These are phyloP conservation scores for Entosphenus tridentatus DNA, from an alignment of 2,113 vertebrate species.

Conservation along the genomic window DNA sequence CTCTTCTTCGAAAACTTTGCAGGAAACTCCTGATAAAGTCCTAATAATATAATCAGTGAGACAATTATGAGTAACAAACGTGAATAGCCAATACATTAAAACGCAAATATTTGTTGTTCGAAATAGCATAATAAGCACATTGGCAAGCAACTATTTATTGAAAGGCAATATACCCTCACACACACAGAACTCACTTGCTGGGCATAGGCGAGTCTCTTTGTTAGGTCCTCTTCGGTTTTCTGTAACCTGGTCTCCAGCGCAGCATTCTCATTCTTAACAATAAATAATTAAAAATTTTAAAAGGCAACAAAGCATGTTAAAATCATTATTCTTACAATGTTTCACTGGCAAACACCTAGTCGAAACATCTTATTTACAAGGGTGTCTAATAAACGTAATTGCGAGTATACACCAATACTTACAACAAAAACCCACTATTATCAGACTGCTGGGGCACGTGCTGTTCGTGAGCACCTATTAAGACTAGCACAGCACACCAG, in stretches of 20 bases:
- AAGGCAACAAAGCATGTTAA: background rate
- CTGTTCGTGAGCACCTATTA: too few relatives aligned
- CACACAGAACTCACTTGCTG: slow-evolving; percentile 38
- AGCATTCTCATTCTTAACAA: slow-evolving; percentile 42
- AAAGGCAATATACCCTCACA: background rate
- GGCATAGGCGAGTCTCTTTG: slow-evolving; percentile 37
- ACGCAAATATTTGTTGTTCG: background rate
- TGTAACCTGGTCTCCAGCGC: slow-evolving; percentile 36
- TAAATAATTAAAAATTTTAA: slow-evolving; percentile 12
- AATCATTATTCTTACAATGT: background rate
- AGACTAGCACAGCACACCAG: too few relatives aligned
- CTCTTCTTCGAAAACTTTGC: too few relatives aligned
- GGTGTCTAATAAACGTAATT: slow-evolving; percentile 5
- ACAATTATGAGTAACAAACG: too few relatives aligned
- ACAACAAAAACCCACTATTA: slow-evolving; percentile 13
- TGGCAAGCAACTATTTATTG: background rate
- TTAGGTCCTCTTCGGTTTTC: slow-evolving; percentile 53
- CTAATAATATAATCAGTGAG: too few relatives aligned
- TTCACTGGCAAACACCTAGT: background rate
- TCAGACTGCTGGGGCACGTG: too few relatives aligned
- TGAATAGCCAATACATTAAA: background rate
- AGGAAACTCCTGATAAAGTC: too few relatives aligned
- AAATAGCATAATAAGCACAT: background rate
- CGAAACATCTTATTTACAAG: background rate
- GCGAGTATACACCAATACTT: background rate